Conservation (phyloP, 2,797 vertebrate genomes). For the Simalia tracyae region DNA sequence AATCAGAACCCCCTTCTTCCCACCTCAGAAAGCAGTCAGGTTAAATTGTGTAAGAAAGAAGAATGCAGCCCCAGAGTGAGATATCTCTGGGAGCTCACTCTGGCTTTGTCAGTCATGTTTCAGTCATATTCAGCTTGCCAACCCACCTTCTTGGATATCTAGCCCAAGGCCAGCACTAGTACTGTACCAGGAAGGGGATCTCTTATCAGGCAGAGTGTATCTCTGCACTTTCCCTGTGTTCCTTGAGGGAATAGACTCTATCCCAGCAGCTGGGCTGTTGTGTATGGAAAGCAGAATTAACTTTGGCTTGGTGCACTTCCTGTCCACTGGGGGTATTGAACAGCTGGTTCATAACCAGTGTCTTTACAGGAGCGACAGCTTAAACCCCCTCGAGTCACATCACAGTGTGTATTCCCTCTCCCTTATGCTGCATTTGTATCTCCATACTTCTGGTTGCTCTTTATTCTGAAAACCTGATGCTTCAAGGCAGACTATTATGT, state of each 20-base stretch:
- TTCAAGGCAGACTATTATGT: conserved; percentile 72
- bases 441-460: conserved; percentile 74
- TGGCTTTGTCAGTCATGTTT: conserved; percentile 68
- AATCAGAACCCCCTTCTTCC: conserved; percentile 57
- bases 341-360: conserved; percentile 58
- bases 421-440: conserved; percentile 70
- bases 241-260: background rate
- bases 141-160: conserved; percentile 58
- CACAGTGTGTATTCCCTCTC: conserved; percentile 67
- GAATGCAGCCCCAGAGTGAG: conserved; percentile 50
- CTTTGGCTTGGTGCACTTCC: conserved; percentile 67
- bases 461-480: conserved; percentile 78
- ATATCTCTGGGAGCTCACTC: conserved; percentile 63
- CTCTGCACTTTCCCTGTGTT: background rate
- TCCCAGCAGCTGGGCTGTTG: conserved; percentile 33
- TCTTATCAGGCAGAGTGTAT: background rate
- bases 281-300: conserved; percentile 51
- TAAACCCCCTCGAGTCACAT: conserved; percentile 68
- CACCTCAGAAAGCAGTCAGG: conserved; percentile 60
- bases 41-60: conserved; percentile 61
- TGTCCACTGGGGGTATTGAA: conserved; percentile 62
- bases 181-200: background rate
- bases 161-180: background rate
- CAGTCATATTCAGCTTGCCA: conserved; percentile 65
- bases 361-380: conserved; percentile 70